Conservation (phyloP, 35 echinoderm and acorn worm genomes). For the Holothuria glaberrima region DNA sequence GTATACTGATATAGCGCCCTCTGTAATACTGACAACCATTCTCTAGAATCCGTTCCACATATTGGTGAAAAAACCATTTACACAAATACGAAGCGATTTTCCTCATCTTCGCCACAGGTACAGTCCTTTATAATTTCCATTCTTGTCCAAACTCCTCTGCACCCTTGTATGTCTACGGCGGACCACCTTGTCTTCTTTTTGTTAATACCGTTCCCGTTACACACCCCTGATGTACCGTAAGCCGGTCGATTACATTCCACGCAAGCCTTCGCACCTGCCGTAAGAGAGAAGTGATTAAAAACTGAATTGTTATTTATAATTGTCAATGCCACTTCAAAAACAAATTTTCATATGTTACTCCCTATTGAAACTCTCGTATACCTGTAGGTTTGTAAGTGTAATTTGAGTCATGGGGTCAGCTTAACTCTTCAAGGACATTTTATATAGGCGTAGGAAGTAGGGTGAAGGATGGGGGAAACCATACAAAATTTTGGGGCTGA, state of each 20-base stretch:
- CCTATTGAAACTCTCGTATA: too few species aligned
- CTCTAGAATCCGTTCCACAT: too few species aligned
- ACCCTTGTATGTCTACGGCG: slow-evolving; percentile 24
- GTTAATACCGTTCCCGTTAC: slow-evolving; percentile 24
- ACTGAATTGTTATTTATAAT: background rate
- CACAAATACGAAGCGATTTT: slow-evolving; percentile 30
- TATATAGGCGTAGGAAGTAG: background rate
- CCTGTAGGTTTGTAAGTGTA: too few species aligned
- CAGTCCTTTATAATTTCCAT: background rate
- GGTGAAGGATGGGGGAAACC: too few species aligned
- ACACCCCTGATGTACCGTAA: slow-evolving; percentile 26
- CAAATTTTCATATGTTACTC: too few species aligned
- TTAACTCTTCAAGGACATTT: too few species aligned
- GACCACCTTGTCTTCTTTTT: slow-evolving; percentile 39
- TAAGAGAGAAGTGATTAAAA: background rate
- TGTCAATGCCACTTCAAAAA: background rate
- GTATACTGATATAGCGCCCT: too few species aligned
- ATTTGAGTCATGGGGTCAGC: too few species aligned
- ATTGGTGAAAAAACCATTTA: background rate
- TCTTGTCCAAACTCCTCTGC: slow-evolving; percentile 20
- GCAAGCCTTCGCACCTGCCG: slow-evolving; percentile 34
- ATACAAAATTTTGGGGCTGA: too few species aligned
- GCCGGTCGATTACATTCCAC: slow-evolving; percentile 38
- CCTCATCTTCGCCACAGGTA: slow-evolving; percentile 18
- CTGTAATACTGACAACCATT: too few species aligned